A percentile compares a stretch with the other conserved stretches of the same genome.
Conservation (phyloP, 2,113 vertebrate genomes). For the Psettodes erumei region DNA sequence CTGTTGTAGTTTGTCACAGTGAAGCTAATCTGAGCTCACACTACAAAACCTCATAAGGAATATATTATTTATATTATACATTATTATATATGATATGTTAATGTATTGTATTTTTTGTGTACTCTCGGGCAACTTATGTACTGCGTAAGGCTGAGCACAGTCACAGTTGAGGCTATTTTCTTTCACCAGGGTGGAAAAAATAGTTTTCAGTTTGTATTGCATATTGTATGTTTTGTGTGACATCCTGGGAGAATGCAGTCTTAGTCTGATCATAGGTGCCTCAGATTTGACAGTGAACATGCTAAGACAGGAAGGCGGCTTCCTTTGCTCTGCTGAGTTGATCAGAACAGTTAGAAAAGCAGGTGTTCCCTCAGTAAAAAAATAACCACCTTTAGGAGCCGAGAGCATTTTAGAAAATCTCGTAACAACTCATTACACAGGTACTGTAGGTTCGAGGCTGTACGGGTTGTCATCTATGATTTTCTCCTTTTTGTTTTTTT, state of each 20-base stretch:
- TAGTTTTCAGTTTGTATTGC: neutral
- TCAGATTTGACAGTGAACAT: constrained; percentile 3
- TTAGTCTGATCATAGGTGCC: neutral
- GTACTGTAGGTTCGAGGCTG: neutral
- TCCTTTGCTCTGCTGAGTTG: neutral
- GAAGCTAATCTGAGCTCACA: too few species aligned
- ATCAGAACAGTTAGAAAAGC: constrained; percentile 32
- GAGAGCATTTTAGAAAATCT: constrained; percentile 12
- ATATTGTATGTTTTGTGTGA: constrained; percentile 5
- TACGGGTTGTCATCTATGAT: neutral
- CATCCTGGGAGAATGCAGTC: constrained; percentile 9
- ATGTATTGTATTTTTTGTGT: neutral
- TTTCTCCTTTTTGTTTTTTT: constrained; percentile 2
- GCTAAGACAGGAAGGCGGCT: neutral
- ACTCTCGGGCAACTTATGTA: neutral
- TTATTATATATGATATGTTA: too few species aligned
- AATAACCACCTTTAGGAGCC: constrained; percentile 30
- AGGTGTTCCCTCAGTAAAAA: constrained; percentile 46
- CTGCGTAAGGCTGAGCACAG: neutral
- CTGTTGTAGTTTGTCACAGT: too few species aligned
- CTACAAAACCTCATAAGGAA: too few species aligned
- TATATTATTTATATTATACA: too few species aligned
- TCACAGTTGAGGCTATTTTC: too few species aligned
- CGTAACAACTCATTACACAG: constrained; percentile 6
- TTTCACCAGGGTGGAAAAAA: neutral